Percentiles rank a stretch among this genome's conserved stretches.
These are phyloP conservation scores for Orchestia grillus DNA, from an alignment of 1,140 invertebrate species.

Conservation along the genomic window DNA sequence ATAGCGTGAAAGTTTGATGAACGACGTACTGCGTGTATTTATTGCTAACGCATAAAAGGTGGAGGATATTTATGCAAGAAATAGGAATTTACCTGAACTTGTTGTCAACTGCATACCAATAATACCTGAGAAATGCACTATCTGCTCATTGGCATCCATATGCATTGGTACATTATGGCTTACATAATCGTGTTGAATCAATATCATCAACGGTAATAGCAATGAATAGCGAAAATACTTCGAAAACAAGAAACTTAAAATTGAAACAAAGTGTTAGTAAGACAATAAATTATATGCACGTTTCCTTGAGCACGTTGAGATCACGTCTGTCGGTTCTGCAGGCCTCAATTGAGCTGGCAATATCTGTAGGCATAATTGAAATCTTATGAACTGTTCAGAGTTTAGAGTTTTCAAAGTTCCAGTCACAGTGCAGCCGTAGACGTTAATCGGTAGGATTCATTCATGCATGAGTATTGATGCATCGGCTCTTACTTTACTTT, in stretches of 20 bases:
- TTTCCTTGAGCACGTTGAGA: not conserved
- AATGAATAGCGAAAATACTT: not conserved
- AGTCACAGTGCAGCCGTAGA: no score
- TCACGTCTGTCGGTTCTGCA: not conserved
- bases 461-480: no score
- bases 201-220: not conserved
- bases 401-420: no score
- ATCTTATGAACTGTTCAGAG: no score
- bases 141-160: not conserved
- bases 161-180: not conserved
- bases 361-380: no score
- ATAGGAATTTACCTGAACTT: not conserved
- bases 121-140: not conserved
- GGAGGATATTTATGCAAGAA: not conserved
- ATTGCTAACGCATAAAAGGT: not conserved
- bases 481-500: no score
- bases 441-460: no score
- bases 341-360: no score
- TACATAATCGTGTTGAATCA: not conserved
- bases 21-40: not conserved
- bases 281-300: not conserved
- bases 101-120: not conserved
- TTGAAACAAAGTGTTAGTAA: not conserved
- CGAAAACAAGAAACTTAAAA: not conserved
- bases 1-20: not conserved